Base-by-base conservation (phyloP, 2,888 invertebrate genomes). In the Melangyna quadrimaculata region DNA sequence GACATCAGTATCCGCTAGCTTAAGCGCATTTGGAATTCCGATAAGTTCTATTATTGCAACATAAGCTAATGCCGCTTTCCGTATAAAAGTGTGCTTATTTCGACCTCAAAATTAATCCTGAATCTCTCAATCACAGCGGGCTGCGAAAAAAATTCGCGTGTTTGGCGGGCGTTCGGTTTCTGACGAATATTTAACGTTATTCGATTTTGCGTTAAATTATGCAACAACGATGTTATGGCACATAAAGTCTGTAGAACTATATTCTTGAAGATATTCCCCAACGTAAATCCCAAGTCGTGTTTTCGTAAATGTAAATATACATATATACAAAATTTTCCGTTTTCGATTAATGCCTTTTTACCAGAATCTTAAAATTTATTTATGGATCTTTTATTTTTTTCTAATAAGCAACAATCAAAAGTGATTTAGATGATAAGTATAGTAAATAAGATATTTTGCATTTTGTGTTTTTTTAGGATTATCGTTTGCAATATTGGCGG, bases 1-100 rank as follows among this genome's bases (percentile, higher is more conserved):
- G 97, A 97, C 97, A 97, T 91, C 92, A 92, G 93, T 97, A 97
- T 91, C 97, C 97, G 89, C 93, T 97, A 93, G 96, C 97, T 94
- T 97, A 97, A 96, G 94, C 92, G 91, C 92, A 82, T 86, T 81
- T 80, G 29, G 69, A 86, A 80, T 61, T 77, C 9, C 48, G 27
- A 48, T 71, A 37, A 77, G 29, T 77, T 72, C 72, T 69, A 40
- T 61, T 61, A 61, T 86, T 86, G 77, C 75, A 73, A 73, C 19
- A 59, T 78, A 78, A 77, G 75, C 77, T 86, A 77, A 72, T 61
- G 45, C 27, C 70, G 40, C 79, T 79, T 59, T 65, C 43, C 74
- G 22, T 37, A 43, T 9, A 24, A 74, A 73, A 74, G 40, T 78
- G 78, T 73, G 80, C 79, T 74, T 51, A 51, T 43, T 61, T 53